A percentile compares a stretch with the other conserved stretches of the same genome.
These are phyloP conservation scores for Cyclophora albipunctata DNA, from an alignment of 2,888 invertebrate genomes.

Conservation along the genomic window DNA sequence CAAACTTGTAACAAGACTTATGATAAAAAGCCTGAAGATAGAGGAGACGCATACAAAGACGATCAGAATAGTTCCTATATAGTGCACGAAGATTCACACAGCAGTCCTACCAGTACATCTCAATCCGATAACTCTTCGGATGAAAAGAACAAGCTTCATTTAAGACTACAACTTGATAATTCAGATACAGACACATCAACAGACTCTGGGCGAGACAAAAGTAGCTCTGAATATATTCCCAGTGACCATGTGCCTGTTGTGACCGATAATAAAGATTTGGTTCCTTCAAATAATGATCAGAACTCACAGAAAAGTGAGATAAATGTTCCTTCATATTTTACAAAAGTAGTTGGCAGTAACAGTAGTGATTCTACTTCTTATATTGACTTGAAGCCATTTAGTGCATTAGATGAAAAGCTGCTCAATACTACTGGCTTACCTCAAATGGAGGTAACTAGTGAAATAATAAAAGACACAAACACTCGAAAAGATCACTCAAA, in stretches of 20 bases:
- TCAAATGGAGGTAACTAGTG: slow-evolving; percentile 4
- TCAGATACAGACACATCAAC: slow-evolving; percentile 69
- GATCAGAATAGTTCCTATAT: slow-evolving; percentile 65
- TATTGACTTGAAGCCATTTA: slow-evolving; percentile 54
- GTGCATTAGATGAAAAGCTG: slow-evolving; percentile 43
- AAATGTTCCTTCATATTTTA: slow-evolving; percentile 15
- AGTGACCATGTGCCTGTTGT: slow-evolving; percentile 44
- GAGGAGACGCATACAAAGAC: slow-evolving; percentile 32
- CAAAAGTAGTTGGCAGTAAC: slow-evolving; percentile 39
- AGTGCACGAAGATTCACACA: slow-evolving; percentile 59
- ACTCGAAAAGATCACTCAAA: slow-evolving; percentile 23
- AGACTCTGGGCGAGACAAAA: slow-evolving; percentile 57
- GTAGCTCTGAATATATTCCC: slow-evolving; percentile 62
- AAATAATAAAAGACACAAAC: slow-evolving; percentile 17
- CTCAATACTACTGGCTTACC: slow-evolving; percentile 50
- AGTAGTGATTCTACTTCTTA: slow-evolving; percentile 67
- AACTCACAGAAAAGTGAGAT: slow-evolving; percentile 19
- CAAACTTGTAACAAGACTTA: slow-evolving; percentile 27
- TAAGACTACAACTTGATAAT: slow-evolving; percentile 56
- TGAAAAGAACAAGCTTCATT: slow-evolving; percentile 62
- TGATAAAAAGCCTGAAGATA: slow-evolving; percentile 26
- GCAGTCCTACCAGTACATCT: slow-evolving; percentile 51
- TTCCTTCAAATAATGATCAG: slow-evolving; percentile 3
- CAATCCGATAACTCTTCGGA: slow-evolving; percentile 66
- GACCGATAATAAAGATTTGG: slow-evolving; percentile 15